Conservation (phyloP, 1,140 invertebrate species). For the Drosophila melanogaster region Release_6_plus_ISO1_MT NT_033777.3:19328501-19329000, state of each 20-base stretch:
- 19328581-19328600: conserved; percentile 68
- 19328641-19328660: conserved; percentile 32
- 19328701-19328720: conserved; percentile 48
- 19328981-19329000: neutral
- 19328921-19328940: conserved; percentile 72
- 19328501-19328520: conserved; percentile 65
- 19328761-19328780: too few species aligned
- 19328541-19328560: conserved; percentile 71
- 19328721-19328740: conserved; percentile 3
- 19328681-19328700: conserved; percentile 78
- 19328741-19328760: neutral
- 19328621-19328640: conserved; percentile 64
- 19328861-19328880: conserved; percentile 28
- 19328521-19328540: conserved; percentile 68
- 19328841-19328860: conserved; percentile 31
- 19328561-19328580: conserved; percentile 36
- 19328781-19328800: neutral
- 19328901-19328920: conserved; percentile 84
- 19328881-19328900: conserved; percentile 83
- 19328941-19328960: conserved; percentile 12
- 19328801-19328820: conserved; percentile 55
- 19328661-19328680: conserved; percentile 33
- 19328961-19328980: neutral
- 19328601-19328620: conserved; percentile 83
- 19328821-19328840: conserved; percentile 76